Conservation (phyloP, 1,140 invertebrate genomes). For the Zaprionus taronus region DNA sequence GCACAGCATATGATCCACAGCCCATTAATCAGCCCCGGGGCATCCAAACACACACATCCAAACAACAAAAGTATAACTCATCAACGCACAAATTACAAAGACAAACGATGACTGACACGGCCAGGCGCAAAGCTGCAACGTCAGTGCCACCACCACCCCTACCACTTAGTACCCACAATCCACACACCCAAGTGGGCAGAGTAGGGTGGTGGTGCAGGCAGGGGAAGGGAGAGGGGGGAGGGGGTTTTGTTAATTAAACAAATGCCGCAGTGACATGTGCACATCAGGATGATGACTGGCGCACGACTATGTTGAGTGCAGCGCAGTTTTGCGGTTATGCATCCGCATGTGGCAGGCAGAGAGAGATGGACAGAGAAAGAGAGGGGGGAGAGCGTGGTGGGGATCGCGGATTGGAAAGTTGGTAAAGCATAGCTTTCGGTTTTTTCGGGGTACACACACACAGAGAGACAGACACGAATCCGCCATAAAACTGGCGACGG, state of each 20-base stretch:
- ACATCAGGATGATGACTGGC: slow-evolving; percentile 78
- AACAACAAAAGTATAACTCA: slow-evolving; percentile 67
- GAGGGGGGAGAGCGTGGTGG: not conserved
- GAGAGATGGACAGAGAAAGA: not conserved
- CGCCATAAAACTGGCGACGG: slow-evolving; percentile 51
- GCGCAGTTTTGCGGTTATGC: slow-evolving; percentile 48
- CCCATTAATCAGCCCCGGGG: slow-evolving; percentile 69
- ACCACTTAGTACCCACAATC: slow-evolving; percentile 68
- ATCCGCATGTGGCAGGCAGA: slow-evolving; percentile 22
- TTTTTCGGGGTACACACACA: slow-evolving; percentile 20
- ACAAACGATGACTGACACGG: slow-evolving; percentile 79
- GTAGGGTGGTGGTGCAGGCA: not conserved
- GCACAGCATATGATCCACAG: slow-evolving; percentile 54
- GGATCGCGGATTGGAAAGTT: not conserved
- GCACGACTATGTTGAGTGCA: slow-evolving; percentile 22
- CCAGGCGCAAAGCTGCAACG: slow-evolving; percentile 45
- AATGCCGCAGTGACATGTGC: slow-evolving; percentile 82
- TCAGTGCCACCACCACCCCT: slow-evolving; percentile 51
- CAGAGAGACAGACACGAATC: slow-evolving; percentile 34
- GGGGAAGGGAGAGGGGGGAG: no score
- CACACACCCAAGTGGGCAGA: slow-evolving; percentile 23
- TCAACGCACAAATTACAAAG: slow-evolving; percentile 81
- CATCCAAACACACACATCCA: slow-evolving; percentile 40
- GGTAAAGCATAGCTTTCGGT: slow-evolving; percentile 22
- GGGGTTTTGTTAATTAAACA: slow-evolving; percentile 81